Evolutionary conservation across 1,140 invertebrate genomes (phyloP), one percentile per base, ranked within the genome.

Genomic region (Tetramorium simillimum): DNA sequence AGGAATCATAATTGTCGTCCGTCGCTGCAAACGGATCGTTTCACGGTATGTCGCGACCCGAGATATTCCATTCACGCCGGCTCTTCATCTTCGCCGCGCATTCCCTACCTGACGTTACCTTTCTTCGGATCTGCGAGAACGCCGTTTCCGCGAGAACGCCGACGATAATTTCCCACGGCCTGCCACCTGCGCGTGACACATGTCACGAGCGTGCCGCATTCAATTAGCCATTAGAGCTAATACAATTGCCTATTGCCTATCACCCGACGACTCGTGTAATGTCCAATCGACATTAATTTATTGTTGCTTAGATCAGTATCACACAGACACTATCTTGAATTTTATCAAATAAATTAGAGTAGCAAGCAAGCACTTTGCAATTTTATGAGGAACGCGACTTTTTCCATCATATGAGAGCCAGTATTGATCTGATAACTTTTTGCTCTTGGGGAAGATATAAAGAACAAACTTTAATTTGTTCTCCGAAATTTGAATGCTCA

Each of bases 1-100:
- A 90, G 81, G 24, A 51, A 60, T 81, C 89, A 65, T 90, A 90
- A 90, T 90, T 88, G 88, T 70, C 60, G 28, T 21, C 56, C n/a
- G 16, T 58, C 53, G 24, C 58, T 6, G 16, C 51, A 40, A 85
- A 87, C 70, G n/a, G 67, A 16, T 72, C 85, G 40, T 51, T 63
- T 21, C 80, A 16, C 72, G 73, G 33, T 73, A 67, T 51, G 65
- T 65, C 33, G 56, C 51, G 58, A 21, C 60, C 72, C 51, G 37
- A 88, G 72, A 86, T 89, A 78, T 69, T 90, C 85, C 65, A 77
- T 58, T 85, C 85, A 70, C 84, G 62, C 28, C 60, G 28, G 46
- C 81, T 76, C 62, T 70, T 80, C 53, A 63, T 56, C 16, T 49
- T 46, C 18, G 3, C 14, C 7, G 51, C 10, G 21, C n/a, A 60